Base-by-base conservation (phyloP, 2,113 vertebrate species). In the Mugil cephalus region DNA sequence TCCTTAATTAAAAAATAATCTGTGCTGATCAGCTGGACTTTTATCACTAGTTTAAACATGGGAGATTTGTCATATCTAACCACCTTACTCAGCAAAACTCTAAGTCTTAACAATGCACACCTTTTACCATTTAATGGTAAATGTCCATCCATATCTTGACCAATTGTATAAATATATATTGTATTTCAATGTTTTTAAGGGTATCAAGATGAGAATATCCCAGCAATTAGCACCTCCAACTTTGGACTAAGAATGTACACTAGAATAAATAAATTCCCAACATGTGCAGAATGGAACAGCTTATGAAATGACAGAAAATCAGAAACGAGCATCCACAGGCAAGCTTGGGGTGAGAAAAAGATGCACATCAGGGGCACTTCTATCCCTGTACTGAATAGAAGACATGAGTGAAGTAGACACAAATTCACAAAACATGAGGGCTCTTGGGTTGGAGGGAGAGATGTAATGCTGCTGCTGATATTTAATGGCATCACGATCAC, bases 381-480 rank as follows among this genome's bases (percentile, higher is more conserved):
- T 92, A 92, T 92, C 43, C 76, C 19, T 38, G 34, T 9, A 52
- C 10, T 38, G 83, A 88, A 93, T 85, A 92, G 91, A 93, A 92
- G 90, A 63, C 8, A 15, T 54, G 36, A 47, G 8, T 40, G 51
- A 74, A 14, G 53, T 6, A 55, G 14, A 76, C 42, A 66, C 17
- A 13, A 38, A 7, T 24, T 48, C 12, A 79, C 51, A 72, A 14
- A 69, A 83, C 51, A 85, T 74, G 85, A 74, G 48, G 46, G 68
- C 10, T 46, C 39, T 48, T 62, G 10, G 10, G 24, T 3, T 30
- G 60, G 6, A 12, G 46, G 58, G 47, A 21, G 36, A 10, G 40
- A 59, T 54, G 68, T 19, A 13, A 13, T 52, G 62, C 35, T 43
- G 68, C 36, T 21, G 60, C 69, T 69, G 71, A 70, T 58, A 58